Evolutionary conservation across 2,888 invertebrate genomes (phyloP).

Genomic region (Andrena praecox): DNA sequence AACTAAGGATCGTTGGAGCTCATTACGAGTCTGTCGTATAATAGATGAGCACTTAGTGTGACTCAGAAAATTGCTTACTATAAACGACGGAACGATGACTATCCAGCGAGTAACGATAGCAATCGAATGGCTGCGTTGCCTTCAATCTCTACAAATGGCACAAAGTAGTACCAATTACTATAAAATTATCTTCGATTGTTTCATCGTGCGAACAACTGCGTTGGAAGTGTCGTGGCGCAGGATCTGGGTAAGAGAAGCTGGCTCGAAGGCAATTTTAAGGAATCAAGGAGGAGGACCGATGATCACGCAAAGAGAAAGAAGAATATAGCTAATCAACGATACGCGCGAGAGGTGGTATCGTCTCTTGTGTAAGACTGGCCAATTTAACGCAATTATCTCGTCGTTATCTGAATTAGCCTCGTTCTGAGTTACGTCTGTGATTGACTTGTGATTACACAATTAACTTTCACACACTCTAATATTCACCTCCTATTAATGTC

Average conservation of each 20-base stretch:
- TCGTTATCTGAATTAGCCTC: conserved; percentile 9
- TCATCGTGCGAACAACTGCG: not conserved
- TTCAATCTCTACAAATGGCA: not conserved
- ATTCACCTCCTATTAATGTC: too few species aligned
- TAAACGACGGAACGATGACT: not conserved
- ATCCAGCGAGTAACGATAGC: conserved; percentile 5
- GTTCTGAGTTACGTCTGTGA: not conserved
- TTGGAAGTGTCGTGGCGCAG: not conserved
- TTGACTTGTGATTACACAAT: conserved; percentile 15
- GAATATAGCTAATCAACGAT: not conserved
- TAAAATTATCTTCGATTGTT: conserved; percentile 32
- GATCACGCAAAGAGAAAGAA: not conserved
- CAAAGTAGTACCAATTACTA: not conserved
- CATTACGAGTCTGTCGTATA: not conserved
- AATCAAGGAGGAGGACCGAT: not conserved
- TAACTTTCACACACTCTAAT: not conserved
- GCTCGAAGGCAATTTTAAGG: not conserved
- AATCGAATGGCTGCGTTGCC: conserved; percentile 9
- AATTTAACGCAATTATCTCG: conserved; percentile 65
- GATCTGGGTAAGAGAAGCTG: not conserved
- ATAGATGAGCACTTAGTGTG: not conserved
- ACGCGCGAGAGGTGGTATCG: not conserved
- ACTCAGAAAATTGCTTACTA: conserved; percentile 1
- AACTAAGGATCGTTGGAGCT: not conserved
- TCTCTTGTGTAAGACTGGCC: conserved; percentile 26